Evolutionary conservation across 2,113 vertebrate species (phyloP).

Genomic region (Ranitomeya imitator): DNA sequence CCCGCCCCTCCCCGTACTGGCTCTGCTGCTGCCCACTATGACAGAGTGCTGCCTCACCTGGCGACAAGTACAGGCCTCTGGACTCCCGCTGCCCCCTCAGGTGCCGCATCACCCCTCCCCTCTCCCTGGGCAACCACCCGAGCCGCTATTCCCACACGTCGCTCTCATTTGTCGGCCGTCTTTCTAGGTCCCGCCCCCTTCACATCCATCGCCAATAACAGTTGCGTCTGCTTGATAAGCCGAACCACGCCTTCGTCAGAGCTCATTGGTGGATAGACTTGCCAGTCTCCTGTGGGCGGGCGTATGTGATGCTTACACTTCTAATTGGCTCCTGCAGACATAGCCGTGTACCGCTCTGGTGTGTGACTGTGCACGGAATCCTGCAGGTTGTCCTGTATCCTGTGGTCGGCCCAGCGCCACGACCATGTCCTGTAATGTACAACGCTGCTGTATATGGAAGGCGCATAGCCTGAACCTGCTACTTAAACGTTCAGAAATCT

Average conservation of each 20-base stretch:
- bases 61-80: conserved; percentile 15
- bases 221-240: not conserved
- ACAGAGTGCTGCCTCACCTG: conserved; percentile 21
- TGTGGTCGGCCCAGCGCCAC: no score
- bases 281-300: not conserved
- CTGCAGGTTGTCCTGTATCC: not conserved
- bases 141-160: conserved; percentile 31
- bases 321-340: not conserved
- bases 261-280: not conserved
- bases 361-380: not conserved
- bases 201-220: not conserved
- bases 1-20: not conserved
- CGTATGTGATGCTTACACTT: not conserved
- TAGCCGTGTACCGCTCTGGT: not conserved
- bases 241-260: not conserved
- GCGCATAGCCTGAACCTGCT: no score
- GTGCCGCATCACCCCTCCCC: conserved; percentile 44
- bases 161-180: conserved; percentile 13
- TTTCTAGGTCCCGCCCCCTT: not conserved
- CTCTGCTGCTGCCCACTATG: no score
- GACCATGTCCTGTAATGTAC: no score
- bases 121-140: conserved; percentile 34
- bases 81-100: not conserved
- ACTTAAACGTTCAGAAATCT: no score
- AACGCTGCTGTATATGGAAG: no score